Evolutionary conservation across 2,888 invertebrate species (phyloP), one percentile per base, ranked within the genome.

Genomic region (Agrenia bidenticulata): DNA sequence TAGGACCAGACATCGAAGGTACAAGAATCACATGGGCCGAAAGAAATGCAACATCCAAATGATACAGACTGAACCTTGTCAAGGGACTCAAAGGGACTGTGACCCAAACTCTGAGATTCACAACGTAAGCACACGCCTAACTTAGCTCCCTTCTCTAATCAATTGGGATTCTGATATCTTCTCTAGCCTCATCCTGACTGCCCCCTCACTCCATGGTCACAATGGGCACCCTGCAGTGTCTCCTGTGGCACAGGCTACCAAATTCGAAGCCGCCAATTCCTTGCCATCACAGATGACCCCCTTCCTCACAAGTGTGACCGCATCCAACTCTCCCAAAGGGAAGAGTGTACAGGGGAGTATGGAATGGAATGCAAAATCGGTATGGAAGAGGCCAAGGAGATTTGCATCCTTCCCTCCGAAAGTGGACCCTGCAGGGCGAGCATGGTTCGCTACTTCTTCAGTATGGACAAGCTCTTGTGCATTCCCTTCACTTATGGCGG

Each of bases 141-240:
- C n/a, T n/a, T n/a, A n/a, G n/a, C n/a, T n/a, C n/a, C n/a, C n/a
- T n/a, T n/a, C n/a, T n/a, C n/a, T n/a, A n/a, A n/a, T n/a, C n/a
- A n/a, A n/a, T n/a, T n/a, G n/a, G n/a, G n/a, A n/a, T n/a, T n/a
- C n/a, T n/a, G n/a, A n/a, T n/a, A n/a, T n/a, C n/a, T n/a, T n/a
- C n/a, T n/a, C n/a, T n/a, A n/a, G n/a, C n/a, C n/a, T n/a, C n/a
- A n/a, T n/a, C n/a, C n/a, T n/a, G n/a, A 51, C n/a, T 84, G 85
- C 57, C 89, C 91, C 64, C 88, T 91, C n/a, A 89, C 89, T 0
- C 86, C 86, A 58, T 96, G 95, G 95, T 87, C 90, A 63, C 88
- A 89, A 73, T 96, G 94, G 94, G 91, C 92, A 63, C 89, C 94
- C 0, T 96, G 95, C 81, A 89, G 90, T 58, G 90, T 89, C 0